These are phyloP conservation scores for Drosophila lini DNA, from an alignment of 1,140 invertebrate species.

Conservation along the genomic window DNA sequence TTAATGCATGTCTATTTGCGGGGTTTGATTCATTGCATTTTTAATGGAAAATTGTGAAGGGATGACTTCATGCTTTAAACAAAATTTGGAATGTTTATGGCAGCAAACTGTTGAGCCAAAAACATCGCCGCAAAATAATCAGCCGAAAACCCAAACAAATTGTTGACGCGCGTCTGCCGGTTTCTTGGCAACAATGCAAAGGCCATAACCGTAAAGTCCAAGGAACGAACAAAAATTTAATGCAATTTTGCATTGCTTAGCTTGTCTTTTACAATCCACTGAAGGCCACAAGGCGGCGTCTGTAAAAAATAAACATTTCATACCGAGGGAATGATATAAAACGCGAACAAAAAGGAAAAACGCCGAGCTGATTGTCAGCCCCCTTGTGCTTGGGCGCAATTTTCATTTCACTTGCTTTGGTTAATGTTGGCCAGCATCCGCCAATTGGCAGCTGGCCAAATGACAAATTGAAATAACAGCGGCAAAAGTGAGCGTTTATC, in stretches of 20 bases:
- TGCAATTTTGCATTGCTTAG: slow-evolving; percentile 41
- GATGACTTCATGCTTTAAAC: slow-evolving; percentile 42
- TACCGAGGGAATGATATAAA: slow-evolving; percentile 40
- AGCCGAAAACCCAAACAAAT: slow-evolving; percentile 46
- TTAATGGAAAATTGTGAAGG: slow-evolving; percentile 35
- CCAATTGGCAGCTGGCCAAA: slow-evolving; percentile 71
- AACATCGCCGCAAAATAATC: slow-evolving; percentile 29
- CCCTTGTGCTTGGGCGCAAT: slow-evolving; percentile 30
- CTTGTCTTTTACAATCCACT: slow-evolving; percentile 38
- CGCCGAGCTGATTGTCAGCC: slow-evolving; percentile 43
- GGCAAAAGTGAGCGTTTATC: slow-evolving; percentile 75
- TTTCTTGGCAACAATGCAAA: slow-evolving; percentile 67
- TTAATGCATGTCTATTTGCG: slow-evolving; percentile 24
- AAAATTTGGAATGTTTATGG: slow-evolving; percentile 37
- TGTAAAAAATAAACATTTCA: slow-evolving; percentile 50
- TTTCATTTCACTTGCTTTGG: slow-evolving; percentile 65
- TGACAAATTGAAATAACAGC: slow-evolving; percentile 80
- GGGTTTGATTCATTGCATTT: slow-evolving; percentile 31
- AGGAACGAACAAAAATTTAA: slow-evolving; percentile 44
- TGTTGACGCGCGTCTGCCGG: slow-evolving; percentile 47
- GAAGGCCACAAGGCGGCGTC: slow-evolving; percentile 33
- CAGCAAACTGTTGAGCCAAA: slow-evolving; percentile 40
- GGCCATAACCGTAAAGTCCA: slow-evolving; percentile 44
- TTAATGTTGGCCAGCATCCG: slow-evolving; percentile 68
- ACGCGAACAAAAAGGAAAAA: slow-evolving; percentile 9